Percentiles rank a stretch among this genome's conserved stretches.
phyloP scores from a whole-genome alignment of 35 echinoderm and acorn worm species.

The Amphiura filiformis region DNA sequence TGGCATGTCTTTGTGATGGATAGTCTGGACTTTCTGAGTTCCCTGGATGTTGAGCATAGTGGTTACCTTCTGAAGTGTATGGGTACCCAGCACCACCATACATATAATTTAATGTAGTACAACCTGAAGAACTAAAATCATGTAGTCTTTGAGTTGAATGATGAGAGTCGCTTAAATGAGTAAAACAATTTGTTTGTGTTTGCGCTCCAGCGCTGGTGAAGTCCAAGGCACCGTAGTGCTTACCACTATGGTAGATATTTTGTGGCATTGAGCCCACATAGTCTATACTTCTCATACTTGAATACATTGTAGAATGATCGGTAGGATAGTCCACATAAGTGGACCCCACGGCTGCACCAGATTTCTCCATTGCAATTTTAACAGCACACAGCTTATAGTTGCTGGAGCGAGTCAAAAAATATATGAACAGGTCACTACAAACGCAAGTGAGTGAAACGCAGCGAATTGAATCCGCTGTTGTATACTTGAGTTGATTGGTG shows the following conservation, averaged over 20 bases:
- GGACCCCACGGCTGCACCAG: conserved; percentile 12
- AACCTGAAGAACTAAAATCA: conserved; percentile 39
- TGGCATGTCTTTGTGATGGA: conserved; percentile 11
- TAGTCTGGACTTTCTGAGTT: conserved; percentile 13
- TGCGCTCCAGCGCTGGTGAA: conserved; percentile 4
- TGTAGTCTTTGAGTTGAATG: conserved; percentile 27
- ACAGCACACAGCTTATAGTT: background rate
- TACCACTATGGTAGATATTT: conserved; percentile 24
- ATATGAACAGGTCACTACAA: background rate
- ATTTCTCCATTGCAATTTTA: conserved; percentile 28
- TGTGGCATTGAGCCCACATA: conserved; percentile 33
- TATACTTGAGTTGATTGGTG: background rate
- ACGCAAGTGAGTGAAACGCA: background rate
- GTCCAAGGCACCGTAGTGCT: conserved; percentile 33
- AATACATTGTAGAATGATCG: conserved; percentile 21
- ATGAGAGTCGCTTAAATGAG: conserved; percentile 20
- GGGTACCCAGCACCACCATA: conserved; percentile 29
- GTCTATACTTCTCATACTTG: conserved; percentile 25
- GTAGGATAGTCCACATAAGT: conserved; percentile 28
- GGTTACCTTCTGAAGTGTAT: conserved; percentile 10
- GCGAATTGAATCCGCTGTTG: background rate
- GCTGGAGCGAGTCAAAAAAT: background rate
- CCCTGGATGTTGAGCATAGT: conserved; percentile 6
- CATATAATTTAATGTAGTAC: conserved; percentile 38
- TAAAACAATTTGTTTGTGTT: conserved; percentile 25